Percentiles rank a stretch among this genome's conserved stretches.
Conservation (phyloP, 2,888 invertebrate genomes). For the Pomacea canaliculata region DNA sequence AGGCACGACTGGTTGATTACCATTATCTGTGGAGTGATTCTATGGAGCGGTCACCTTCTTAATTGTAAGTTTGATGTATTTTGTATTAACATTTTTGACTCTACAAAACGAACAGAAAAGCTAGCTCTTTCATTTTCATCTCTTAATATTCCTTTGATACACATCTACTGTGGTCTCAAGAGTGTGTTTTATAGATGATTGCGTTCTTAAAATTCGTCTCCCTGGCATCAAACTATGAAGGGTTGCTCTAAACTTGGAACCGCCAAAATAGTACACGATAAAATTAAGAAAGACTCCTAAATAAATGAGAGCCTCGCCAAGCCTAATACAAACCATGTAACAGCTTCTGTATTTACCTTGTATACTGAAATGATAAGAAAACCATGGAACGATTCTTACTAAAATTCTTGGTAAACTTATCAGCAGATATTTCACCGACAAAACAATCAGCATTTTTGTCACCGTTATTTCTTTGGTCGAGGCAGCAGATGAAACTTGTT, state of each 20-base stretch:
- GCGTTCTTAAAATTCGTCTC: too few species aligned
- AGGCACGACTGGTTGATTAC: too few species aligned
- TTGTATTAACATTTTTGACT: too few species aligned
- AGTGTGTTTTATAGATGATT: too few species aligned
- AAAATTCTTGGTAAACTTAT: background rate
- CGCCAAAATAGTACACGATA: background rate
- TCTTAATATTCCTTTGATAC: too few species aligned
- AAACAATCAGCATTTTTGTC: conserved; percentile 1
- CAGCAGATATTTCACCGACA: background rate
- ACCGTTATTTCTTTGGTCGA: background rate
- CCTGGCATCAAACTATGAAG: background rate
- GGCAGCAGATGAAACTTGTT: background rate
- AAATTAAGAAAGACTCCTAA: background rate
- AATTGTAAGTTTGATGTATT: too few species aligned
- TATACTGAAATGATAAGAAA: background rate
- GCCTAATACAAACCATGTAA: too few species aligned
- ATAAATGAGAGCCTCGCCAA: background rate
- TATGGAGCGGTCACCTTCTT: too few species aligned
- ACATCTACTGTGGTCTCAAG: too few species aligned
- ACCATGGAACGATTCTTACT: background rate
- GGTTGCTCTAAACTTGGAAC: background rate
- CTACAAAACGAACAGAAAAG: too few species aligned
- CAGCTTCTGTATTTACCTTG: background rate
- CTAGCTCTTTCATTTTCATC: too few species aligned
- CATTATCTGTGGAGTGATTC: too few species aligned